Percentiles rank a stretch among this genome's conserved stretches.
Conservation (phyloP, 2,888 invertebrate genomes). For the Lasioglossum morio region DNA sequence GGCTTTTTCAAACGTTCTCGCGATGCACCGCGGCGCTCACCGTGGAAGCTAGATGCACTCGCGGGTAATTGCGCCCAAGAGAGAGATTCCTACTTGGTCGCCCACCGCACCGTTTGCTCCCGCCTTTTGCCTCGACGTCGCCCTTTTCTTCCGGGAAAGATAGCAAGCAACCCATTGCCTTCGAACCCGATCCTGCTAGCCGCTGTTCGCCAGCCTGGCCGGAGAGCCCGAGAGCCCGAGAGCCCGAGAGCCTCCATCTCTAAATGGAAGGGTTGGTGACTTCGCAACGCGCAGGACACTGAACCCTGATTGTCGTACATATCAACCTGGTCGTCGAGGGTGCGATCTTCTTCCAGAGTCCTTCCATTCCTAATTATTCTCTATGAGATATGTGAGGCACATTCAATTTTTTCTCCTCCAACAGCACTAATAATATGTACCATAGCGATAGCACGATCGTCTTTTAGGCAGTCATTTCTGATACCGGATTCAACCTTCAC, state of each 20-base stretch:
- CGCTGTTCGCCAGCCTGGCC: background rate
- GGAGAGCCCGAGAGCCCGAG: no score
- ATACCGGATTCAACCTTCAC: background rate
- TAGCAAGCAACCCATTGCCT: slow-evolving; percentile 31
- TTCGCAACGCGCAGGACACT: background rate
- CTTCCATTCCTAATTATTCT: background rate
- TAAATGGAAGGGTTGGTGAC: background rate
- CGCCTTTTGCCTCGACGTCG: slow-evolving; percentile 54
- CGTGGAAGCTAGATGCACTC: slow-evolving; percentile 61
- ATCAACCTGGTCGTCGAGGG: background rate
- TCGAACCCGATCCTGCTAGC: background rate
- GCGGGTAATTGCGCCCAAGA: slow-evolving; percentile 70
- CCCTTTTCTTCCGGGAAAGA: slow-evolving; percentile 53
- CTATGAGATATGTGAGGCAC: no score
- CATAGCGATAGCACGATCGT: no score
- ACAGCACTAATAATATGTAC: no score
- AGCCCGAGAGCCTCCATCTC: background rate
- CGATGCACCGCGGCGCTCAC: slow-evolving; percentile 31
- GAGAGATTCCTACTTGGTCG: slow-evolving; percentile 67
- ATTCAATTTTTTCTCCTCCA: no score
- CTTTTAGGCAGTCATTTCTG: background rate
- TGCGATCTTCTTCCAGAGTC: background rate
- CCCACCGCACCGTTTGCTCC: slow-evolving; percentile 23
- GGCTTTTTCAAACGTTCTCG: slow-evolving; percentile 82
- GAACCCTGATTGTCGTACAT: background rate